Conservation (phyloP, 2,888 invertebrate genomes). For the Rhyacophila evoluta region DNA sequence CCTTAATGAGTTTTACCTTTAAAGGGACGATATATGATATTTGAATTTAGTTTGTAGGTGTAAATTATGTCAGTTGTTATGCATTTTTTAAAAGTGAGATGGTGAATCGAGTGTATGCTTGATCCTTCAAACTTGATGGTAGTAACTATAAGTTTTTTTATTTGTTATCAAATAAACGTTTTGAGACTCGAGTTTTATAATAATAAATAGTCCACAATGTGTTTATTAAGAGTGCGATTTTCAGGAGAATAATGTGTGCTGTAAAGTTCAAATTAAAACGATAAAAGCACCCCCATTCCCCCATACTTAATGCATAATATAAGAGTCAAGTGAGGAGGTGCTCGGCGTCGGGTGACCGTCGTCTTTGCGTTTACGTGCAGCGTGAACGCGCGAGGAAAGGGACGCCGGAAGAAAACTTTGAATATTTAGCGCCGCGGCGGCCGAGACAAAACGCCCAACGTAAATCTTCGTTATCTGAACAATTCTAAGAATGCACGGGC, state of each 20-base stretch:
- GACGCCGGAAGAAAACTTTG: constrained; percentile 19
- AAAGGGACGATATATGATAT: too few species aligned
- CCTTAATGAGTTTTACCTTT: too few species aligned
- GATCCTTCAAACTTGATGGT: too few species aligned
- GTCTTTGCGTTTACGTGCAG: neutral
- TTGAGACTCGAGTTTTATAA: too few species aligned
- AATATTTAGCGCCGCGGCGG: constrained; percentile 24
- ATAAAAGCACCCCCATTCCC: neutral
- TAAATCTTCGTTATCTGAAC: constrained; percentile 24
- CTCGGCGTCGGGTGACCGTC: constrained; percentile 18
- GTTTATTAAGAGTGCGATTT: too few species aligned
- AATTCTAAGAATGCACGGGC: constrained; percentile 3
- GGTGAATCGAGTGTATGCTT: too few species aligned
- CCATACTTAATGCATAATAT: neutral
- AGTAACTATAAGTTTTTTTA: too few species aligned
- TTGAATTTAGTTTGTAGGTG: too few species aligned
- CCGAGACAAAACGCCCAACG: constrained; percentile 9
- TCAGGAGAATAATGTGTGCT: neutral
- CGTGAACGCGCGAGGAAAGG: neutral
- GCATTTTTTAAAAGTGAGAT: too few species aligned
- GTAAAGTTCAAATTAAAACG: constrained; percentile 7
- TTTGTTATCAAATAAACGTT: too few species aligned
- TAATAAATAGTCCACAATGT: too few species aligned
- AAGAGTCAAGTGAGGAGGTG: neutral
- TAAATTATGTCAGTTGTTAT: too few species aligned